A percentile compares a stretch with the other conserved stretches of the same genome.
These are phyloP conservation scores for Lycopodina hypogea DNA, from an alignment of 37 sponge, comb jelly and placozoan species.

Conservation along the genomic window DNA sequence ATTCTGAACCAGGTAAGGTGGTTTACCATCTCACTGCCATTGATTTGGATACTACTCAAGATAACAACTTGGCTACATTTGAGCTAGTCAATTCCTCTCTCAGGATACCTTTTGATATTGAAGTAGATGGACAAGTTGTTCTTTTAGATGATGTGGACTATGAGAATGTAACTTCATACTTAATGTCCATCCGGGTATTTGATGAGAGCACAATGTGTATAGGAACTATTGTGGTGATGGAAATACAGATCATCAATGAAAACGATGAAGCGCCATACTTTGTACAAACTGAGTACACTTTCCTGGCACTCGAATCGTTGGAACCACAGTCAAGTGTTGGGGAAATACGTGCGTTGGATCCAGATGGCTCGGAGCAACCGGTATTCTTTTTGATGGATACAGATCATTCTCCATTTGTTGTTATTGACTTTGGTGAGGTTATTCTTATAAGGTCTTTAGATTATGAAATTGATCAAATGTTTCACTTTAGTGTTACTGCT, in stretches of 20 bases:
- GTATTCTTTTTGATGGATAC: constrained; percentile 14
- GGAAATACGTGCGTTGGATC: constrained; percentile 18
- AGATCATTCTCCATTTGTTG: constrained; percentile 5
- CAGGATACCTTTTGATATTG: constrained; percentile 29
- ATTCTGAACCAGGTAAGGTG: not conserved
- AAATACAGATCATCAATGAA: constrained; percentile 35
- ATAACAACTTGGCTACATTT: not conserved
- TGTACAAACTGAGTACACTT: constrained; percentile 10
- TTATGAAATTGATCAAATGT: constrained; percentile 19
- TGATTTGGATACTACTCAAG: constrained; percentile 50
- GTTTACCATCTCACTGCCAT: constrained; percentile 20
- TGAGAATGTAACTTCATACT: constrained; percentile 23
- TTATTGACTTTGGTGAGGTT: constrained; percentile 37
- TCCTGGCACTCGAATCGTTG: constrained; percentile 6
- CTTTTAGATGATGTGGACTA: constrained; percentile 29
- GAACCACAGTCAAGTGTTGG: constrained; percentile 23
- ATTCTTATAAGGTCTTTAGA: constrained; percentile 33
- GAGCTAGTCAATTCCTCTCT: not conserved
- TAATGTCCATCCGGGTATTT: constrained; percentile 6
- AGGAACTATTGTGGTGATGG: constrained; percentile 6
- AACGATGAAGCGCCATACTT: constrained; percentile 59
- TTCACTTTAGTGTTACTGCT: constrained; percentile 23
- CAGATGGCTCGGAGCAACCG: not conserved
- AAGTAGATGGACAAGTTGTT: constrained; percentile 25
- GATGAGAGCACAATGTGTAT: constrained; percentile 27